These are phyloP conservation scores for Hystrix cristata DNA, from an alignment of 2,113 vertebrate genomes.

Conservation along the genomic window DNA sequence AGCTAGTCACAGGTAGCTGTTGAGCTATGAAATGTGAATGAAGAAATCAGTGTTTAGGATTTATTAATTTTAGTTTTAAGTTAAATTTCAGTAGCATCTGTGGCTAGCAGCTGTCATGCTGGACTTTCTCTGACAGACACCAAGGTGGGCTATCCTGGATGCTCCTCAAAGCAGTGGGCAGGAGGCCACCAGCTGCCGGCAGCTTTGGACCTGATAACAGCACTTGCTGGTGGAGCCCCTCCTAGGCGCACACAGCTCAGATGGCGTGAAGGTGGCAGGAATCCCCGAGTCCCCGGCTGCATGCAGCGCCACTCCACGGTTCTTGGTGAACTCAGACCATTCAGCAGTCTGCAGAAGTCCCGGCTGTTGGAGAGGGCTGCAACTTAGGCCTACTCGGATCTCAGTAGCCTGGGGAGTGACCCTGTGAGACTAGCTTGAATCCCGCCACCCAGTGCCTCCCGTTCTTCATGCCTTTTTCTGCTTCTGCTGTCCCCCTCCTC, in stretches of 20 bases:
- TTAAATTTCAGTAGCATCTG: background rate
- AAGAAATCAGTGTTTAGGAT: background rate
- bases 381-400: too few relatives aligned
- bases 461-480: too few relatives aligned
- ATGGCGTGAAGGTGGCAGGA: too few relatives aligned
- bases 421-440: too few relatives aligned
- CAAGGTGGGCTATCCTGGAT: background rate
- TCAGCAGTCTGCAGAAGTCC: background rate
- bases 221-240: background rate
- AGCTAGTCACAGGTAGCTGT: background rate
- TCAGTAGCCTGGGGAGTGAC: too few relatives aligned
- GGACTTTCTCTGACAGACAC: too few relatives aligned
- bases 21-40: background rate
- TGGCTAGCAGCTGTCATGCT: background rate
- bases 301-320: accelerated
- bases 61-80: background rate
- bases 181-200: background rate
- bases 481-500: background rate
- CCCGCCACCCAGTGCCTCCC: too few relatives aligned
- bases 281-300: background rate
- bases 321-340: background rate
- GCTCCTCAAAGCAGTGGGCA: background rate
- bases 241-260: too few relatives aligned
- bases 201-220: background rate
- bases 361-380: background rate